Conservation (phyloP, 2,113 vertebrate genomes). For the Fukomys damarensis region DNA sequence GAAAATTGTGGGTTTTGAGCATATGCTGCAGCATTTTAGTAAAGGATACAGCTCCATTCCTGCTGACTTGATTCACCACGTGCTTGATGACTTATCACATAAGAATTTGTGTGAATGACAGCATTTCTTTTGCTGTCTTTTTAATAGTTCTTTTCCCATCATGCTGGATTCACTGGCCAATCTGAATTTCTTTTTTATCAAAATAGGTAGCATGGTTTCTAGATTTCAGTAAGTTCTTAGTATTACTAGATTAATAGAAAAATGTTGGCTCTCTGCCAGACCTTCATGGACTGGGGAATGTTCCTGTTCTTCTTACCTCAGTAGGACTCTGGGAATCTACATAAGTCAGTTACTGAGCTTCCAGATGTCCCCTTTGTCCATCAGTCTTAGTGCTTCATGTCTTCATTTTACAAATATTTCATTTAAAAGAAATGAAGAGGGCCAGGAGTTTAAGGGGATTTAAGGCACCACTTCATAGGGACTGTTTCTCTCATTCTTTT, state of each 20-base stretch:
- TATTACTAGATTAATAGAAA: not conserved
- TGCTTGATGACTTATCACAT: not conserved
- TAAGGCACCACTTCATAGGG: no score
- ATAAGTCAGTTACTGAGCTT: not conserved
- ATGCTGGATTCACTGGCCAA: not conserved
- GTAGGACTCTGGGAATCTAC: not conserved
- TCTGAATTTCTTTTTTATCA: not conserved
- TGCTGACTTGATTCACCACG: not conserved
- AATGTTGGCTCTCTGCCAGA: not conserved
- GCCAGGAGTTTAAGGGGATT: no score
- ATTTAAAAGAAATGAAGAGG: not conserved
- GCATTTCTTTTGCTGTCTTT: constrained; percentile 22
- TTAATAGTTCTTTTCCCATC: not conserved
- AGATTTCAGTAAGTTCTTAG: not conserved
- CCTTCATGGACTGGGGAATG: not conserved
- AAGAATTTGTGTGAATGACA: constrained; percentile 19
- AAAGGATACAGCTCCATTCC: not conserved
- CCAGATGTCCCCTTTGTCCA: not conserved
- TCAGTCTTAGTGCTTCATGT: not conserved
- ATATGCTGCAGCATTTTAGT: not conserved
- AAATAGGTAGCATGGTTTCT: not conserved
- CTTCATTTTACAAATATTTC: not conserved
- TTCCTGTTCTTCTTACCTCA: not conserved
- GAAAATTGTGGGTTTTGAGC: not conserved
- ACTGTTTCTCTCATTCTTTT: no score